Base-by-base conservation (phyloP, 2,888 invertebrate species). In the Copidosoma aretas region DNA sequence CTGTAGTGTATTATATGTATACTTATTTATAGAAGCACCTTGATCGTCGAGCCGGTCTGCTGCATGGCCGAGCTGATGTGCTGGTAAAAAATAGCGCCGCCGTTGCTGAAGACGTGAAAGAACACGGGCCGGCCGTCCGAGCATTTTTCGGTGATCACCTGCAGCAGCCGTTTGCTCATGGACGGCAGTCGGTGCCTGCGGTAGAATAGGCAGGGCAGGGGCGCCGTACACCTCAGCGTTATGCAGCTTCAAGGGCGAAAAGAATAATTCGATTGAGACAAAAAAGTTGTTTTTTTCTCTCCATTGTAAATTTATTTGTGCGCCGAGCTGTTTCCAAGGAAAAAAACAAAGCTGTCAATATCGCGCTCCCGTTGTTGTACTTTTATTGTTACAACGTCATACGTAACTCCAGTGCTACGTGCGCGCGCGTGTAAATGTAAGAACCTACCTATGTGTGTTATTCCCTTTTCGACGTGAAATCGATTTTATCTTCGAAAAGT, bases 31-130 rank as follows among this genome's bases (percentile, higher is more conserved):
- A 32, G 8, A 60, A 53, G 72, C 76, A 87, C 87, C 82, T 86
- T 86, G 52, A 89, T 80, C 1, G 86, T 86, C 67, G 85, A 86
- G 24, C 85, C 84, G 51, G 85, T 84, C 69, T 86, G 85, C 72
- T 86, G 85, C 75, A 89, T 85, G 10, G 89, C 89, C 69, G 88
- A 78, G 46, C 89, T 88, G 74, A 92, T 88, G 81, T 90, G 89
- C 73, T 89, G 89, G 80, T 91, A 92, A 14, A 91, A 85, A 78
- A 89, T 89, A 5, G 90, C 89, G 21, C 92, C 92, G n/a, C 91
- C 90, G 79, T 92, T 92, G 71, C 91, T 91, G 80, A 92, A 92
- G 67, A 90, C 87, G 77, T 92, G 92, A 79, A 92, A 89, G 71
- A 92, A 88, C 64, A 92, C 86, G 10, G 91, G 91, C 82, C 91